phyloP scores from a whole-genome alignment of 2,797 vertebrate genomes.

The Clarias pachynema region DNA sequence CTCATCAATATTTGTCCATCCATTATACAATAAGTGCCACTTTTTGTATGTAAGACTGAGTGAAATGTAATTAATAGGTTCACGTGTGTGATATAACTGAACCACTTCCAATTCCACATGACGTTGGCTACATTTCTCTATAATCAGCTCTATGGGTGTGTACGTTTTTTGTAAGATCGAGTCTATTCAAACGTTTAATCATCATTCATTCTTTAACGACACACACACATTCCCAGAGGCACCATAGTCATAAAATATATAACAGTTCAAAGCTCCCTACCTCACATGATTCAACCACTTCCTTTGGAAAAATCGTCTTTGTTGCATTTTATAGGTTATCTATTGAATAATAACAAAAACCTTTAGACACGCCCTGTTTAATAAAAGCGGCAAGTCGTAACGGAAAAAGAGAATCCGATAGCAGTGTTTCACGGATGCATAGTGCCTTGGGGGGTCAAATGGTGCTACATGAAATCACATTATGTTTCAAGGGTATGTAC shows the following conservation, averaged over 20 bases:
- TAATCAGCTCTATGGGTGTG: neutral
- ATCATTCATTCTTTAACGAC: slow-evolving; percentile 9
- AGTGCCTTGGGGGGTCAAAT: neutral
- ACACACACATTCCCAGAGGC: neutral
- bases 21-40: neutral
- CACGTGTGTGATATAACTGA: neutral
- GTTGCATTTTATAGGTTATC: slow-evolving; percentile 19
- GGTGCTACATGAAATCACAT: neutral
- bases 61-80: neutral
- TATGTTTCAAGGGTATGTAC: neutral
- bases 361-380: slow-evolving; percentile 17
- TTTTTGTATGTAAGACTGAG: neutral
- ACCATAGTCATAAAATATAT: neutral
- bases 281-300: neutral
- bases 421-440: neutral
- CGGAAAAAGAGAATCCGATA: slow-evolving; percentile 13
- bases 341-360: neutral
- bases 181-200: neutral
- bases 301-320: slow-evolving; percentile 1
- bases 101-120: neutral
- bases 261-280: neutral
- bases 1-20: neutral
- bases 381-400: neutral
- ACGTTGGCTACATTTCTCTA: neutral
- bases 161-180: neutral